Base-by-base conservation (phyloP, 1,140 invertebrate species). In the Eurosta solidaginis region DNA sequence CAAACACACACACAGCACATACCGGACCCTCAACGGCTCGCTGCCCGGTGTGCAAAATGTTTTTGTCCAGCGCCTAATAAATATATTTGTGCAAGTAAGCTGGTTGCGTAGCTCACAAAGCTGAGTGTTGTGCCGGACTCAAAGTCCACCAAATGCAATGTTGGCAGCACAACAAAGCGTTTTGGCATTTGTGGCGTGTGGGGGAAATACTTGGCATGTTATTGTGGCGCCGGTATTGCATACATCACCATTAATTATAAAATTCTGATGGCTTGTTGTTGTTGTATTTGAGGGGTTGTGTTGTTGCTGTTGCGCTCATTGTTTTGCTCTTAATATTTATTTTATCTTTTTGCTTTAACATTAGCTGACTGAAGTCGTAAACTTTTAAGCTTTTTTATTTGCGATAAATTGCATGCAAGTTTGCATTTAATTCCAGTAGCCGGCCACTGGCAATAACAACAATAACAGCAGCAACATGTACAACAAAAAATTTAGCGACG, bases 201-300 rank as follows among this genome's bases (percentile, higher is more conserved):
- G 3, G 12, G 54, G 12, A 59, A 68, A 68, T 68, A 42, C 59
- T 68, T 68, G 59, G 59, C 36, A 68, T 33, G 59, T 20, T 68
- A 5, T 68, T 40, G 59, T 68, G 44, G 73, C 40, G 73, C 73
- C 73, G 73, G 42, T 42, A 47, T 45, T 47, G 44, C 42, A 74
- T 74, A 22, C 27, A 47, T 47, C 44, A 74, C 73, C 40, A 74
- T 74, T 74, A 74, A 74, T 74, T 74, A 74, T 42, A 47, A 74
- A 68, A 74, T 74, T 74, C 73, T 74, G 44, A 47, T 27, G 22
- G 44, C 42, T 45, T n/a, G 29, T 68, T 59, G 12, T 59, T 59
- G 6, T 74, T 74, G 12, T 74, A 40, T 4, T 73, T 74, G 40
- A 45, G 45, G n/a, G 22, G 44, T 29, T 74, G 44, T 44, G 14